Base-by-base conservation (phyloP, 1,140 invertebrate species). In the Venustaconcha ellipsiformis region DNA sequence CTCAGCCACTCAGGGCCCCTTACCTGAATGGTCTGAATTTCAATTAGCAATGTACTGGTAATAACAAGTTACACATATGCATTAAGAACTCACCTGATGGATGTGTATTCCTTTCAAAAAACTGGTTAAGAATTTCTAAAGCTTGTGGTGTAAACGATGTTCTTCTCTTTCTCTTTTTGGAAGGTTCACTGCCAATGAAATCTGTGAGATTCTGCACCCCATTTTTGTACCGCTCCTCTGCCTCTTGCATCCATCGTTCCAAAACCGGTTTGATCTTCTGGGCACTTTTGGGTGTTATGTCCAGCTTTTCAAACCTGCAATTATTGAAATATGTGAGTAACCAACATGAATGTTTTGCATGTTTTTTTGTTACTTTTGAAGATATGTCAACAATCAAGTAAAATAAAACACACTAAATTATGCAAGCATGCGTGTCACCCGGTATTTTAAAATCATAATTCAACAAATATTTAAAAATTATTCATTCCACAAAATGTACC, bases 201-300 rank as follows among this genome's bases (percentile, higher is more conserved):
- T 98, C 96, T 72, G 96, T 97, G 72, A 98, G 92, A 90, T 97
- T 96, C 86, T 96, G 85, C 23, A 90, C 84, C 1, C 88, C 88
- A 80, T 87, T 88, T 77, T 88, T 88, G 68, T 88, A 88, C 58
- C 87, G 71, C 95, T 89, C 96, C 94, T 89, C 88, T 23, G 83
- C 96, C 93, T 98, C 96, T 91, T 95, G 95, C 96, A 99, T 98
- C 97, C 97, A 99, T 91, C 95, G 93, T 91, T 99, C 97, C 86
- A 99, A 92, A 78, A 99, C 97, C 81, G 97, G 97, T 91, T 98
- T 99, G 87, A 99, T 99, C 93, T 99, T 99, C 92, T 98, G 96
- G 81, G 97, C 97, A 93, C 97, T 98, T 93, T 99, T 98, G 89
- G 97, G 97, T 88, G 97, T 99, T 86, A 99, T 99, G 92, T 99